A percentile compares a stretch with the other conserved stretches of the same genome.
Conservation (phyloP, 1,140 invertebrate genomes). For the Aphis gossypii region DNA sequence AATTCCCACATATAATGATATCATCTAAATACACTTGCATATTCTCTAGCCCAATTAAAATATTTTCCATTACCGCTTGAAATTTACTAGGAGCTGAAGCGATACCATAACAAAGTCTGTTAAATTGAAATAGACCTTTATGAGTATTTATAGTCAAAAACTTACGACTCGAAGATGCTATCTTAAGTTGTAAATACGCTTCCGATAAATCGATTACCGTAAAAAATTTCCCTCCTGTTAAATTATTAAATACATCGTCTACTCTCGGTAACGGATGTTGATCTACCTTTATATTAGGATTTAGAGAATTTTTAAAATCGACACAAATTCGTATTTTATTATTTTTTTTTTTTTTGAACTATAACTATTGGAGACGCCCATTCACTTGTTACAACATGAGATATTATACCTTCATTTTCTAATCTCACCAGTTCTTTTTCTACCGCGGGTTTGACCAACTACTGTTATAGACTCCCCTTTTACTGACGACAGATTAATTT, state of each 20-base stretch:
- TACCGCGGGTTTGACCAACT: not conserved
- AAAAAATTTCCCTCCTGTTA: not conserved
- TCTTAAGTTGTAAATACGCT: not conserved
- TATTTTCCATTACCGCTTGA: constrained; percentile 51
- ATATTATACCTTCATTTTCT: too few species aligned
- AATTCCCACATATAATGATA: constrained; percentile 33
- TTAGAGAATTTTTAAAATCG: not conserved
- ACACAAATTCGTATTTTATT: not conserved
- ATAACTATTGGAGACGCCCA: too few species aligned
- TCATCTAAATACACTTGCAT: constrained; percentile 51
- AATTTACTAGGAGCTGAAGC: constrained; percentile 23
- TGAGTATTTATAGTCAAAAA: constrained; percentile 35
- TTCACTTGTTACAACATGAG: not conserved
- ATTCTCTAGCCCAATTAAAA: constrained; percentile 30
- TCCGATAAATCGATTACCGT: not conserved
- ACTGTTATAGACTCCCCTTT: too few species aligned
- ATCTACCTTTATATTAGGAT: not conserved
- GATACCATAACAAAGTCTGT: constrained; percentile 41
- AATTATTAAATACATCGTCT: not conserved
- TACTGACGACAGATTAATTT: too few species aligned
- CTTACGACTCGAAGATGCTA: not conserved
- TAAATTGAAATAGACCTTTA: constrained; percentile 28
- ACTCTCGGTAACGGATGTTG: not conserved
- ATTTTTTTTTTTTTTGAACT: too few species aligned
- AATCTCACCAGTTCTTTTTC: not conserved